These are phyloP conservation scores for Saccopteryx bilineata DNA, from an alignment of 2,113 vertebrate species.

Conservation along the genomic window DNA sequence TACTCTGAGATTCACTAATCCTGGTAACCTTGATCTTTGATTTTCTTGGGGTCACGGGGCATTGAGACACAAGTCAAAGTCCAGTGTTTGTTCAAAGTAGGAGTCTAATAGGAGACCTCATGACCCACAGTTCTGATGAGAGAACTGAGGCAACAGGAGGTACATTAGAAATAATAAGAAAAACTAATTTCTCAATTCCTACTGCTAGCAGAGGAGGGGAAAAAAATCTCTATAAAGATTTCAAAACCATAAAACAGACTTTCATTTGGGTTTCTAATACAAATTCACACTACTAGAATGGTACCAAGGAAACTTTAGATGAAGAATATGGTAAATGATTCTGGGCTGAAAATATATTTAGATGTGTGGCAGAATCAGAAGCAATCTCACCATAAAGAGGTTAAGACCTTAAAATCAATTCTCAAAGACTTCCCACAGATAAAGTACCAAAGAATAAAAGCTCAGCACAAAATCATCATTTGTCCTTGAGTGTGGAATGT, in stretches of 20 bases:
- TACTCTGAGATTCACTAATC: not conserved
- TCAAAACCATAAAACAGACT: not conserved
- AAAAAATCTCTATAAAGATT: not conserved
- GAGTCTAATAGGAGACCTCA: not conserved
- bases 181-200: not conserved
- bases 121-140: not conserved
- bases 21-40: not conserved
- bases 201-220: not conserved
- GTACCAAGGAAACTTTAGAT: not conserved
- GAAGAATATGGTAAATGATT: not conserved
- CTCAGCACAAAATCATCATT: not conserved
- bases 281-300: not conserved
- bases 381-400: not conserved
- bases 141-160: no score
- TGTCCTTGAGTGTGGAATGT: not conserved
- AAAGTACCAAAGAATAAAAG: not conserved
- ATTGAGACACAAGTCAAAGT: not conserved
- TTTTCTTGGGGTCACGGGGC: not conserved
- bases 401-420: not conserved
- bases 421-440: not conserved
- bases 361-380: slow-evolving; percentile 17
- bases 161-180: not conserved
- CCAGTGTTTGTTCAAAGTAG: not conserved
- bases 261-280: not conserved
- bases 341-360: not conserved